Base-by-base conservation (phyloP, 2,113 vertebrate genomes). In the Hydrochoerus hydrochaeris region DNA sequence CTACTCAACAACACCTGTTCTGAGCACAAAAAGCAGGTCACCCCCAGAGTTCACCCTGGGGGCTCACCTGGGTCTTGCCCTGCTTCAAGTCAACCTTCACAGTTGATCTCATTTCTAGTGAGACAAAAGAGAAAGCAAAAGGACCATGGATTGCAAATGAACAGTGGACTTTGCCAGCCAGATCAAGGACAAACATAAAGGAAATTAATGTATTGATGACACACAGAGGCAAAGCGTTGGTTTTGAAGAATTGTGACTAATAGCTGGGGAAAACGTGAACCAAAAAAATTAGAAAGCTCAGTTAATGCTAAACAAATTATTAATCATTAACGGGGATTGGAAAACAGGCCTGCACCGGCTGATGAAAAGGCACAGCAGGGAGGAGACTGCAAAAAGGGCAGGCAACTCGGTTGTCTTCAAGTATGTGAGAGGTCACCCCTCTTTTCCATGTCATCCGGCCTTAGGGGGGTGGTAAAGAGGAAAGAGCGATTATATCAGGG, bases 301-400 rank as follows among this genome's bases (percentile, higher is more conserved):
- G 88, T 93, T 95, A 91, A 96, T 89, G 89, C 67, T 96, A 96
- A 96, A 95, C 46, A 97, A 97, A 96, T 96, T 94, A 89, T 96
- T 95, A 95, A 97, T 96, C 93, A 96, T 97, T 96, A 97, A 80
- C 85, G 57, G 32, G 86, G 78, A 78, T 80, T 95, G 92, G 71
- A 41, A 92, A 97, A 88, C 60, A 94, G 88, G 71, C 38, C 85
- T 22, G 63, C 22, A 41, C 49, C 2, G 62, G 58, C 67, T 88
- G 85, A 93, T 84, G 82, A 91, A 90, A 95, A 41, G 82, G 63
- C 97, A 54, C 24, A 30, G 35, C 41, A 77, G 52, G 54, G 20
- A 87, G 62, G 93, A 87, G 84, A 32, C 57, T 35, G 6, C 9
- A 17, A 88, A 87, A 84, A 94, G 75, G 5, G 14, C 32, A 83